Evolutionary conservation across 2,113 vertebrate genomes (phyloP), one percentile per base, ranked within the genome.

Genomic region (Oreocharis arfaki): DNA sequence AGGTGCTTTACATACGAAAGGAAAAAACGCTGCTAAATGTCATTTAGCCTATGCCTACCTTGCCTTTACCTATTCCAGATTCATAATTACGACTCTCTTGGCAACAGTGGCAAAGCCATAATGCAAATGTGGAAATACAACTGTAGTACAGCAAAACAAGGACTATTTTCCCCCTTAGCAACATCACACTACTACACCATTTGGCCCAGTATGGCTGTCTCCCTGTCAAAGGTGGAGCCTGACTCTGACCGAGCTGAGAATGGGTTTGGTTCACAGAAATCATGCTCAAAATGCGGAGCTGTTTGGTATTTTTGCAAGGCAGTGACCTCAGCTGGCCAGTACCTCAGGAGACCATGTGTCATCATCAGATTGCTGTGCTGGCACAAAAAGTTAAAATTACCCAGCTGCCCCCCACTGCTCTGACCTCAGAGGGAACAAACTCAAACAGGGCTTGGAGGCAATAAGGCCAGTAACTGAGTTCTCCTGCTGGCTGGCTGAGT

Each of bases 331-430:
- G 85, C 79, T 84, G 88, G 55, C 83, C 5, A 1, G 49, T 28
- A 30, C 80, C 92, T 63, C 13, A 3, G 71, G 83, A 92, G 83
- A 90, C 42, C 7, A 0, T n/a, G 77, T 78, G 64, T 91, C 93
- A 82, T 80, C 85, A 80, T n/a, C 39, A 55, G 73, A 84, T 70
- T 65, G 59, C 83, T 92, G 83, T 44, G 90, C 42, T 81, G 86
- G 86, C 86, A 78, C 64, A 47, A 69, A 73, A 96, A 52, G 28
- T 59, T 75, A 86, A 86, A 94, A 67, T 76, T 16, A 6, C 73
- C 63, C 2, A 0, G 16, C 88, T 57, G 55, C 47, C 60, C 64
- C 71, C 63, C 14, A 1, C 37, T 7, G n/a, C 63, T 91, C 53
- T 0, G 0, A 60, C n/a, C 52, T 57, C 4, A 0, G 56, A 61